Evolutionary conservation across 2,113 vertebrate genomes (phyloP), one percentile per base, ranked within the genome.

Genomic region (Felis chaus): DNA sequence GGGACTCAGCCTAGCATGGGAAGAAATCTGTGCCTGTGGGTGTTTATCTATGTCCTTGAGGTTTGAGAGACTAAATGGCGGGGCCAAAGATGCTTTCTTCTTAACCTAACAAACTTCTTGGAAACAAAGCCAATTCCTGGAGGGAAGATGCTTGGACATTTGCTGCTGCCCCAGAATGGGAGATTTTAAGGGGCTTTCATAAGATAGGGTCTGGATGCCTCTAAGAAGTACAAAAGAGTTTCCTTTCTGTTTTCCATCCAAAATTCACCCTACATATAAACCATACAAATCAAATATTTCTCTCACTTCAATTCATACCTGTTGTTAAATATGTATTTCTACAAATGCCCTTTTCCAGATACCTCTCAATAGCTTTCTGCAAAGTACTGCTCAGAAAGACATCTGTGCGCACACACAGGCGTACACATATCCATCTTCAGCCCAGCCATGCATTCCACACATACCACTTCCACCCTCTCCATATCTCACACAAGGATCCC

Each of bases 161-260:
- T 78, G 39, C 45, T 82, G 25, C 31, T 31, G 57, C 55, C 41
- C 36, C 14, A 19, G 68, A 39, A 76, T 27, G 13, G 7, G 73
- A 31, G 23, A 14, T 91, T 73, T 89, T 61, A 48, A 95, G 85
- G 31, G 3, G 25, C 21, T 81, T 6, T 86, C 27, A 25, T 48
- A 68, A 36, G 41, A 53, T 18, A 27, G 29, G 7, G 4, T 71
- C 74, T 71, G 57, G 15, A 78, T 87, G n/a, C 33, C 39, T 96
- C 83, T 71, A 50, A 94, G 57, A 41, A 92, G 57, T 39, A 21
- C 45, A 48, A 11, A 66, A 81, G 45, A 74, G n/a, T 53, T 84
- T 96, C 69, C 73, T 82, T 68, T 84, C 78, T 69, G 27, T 39
- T 94, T 48, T 93, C 80, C 57, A 92, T 79, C 93, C 94, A 63